phyloP scores from a whole-genome alignment of 2,888 invertebrate species.

The Phymatocera aterrima region DNA sequence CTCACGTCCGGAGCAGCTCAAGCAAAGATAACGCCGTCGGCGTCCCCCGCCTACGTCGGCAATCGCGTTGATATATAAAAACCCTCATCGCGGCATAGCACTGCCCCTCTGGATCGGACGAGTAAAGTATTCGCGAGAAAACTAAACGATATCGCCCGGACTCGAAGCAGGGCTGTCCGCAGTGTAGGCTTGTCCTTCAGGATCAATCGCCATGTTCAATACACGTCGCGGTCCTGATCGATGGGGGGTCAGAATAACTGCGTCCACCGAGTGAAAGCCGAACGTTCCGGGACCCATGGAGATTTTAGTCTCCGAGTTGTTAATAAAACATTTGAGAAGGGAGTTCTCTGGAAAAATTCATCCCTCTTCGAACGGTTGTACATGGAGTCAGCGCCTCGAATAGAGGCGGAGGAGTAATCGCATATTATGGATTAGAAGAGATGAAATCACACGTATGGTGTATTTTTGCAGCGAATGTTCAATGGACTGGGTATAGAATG shows the following conservation, averaged over 20 bases:
- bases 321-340: too few relatives aligned
- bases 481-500: not conserved
- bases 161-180: not conserved
- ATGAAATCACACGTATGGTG: not conserved
- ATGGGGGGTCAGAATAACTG: not conserved
- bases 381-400: too few relatives aligned
- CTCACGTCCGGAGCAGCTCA: constrained; percentile 57
- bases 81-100: constrained; percentile 4
- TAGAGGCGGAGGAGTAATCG: too few relatives aligned
- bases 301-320: not conserved
- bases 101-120: constrained; percentile 13
- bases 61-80: constrained; percentile 37
- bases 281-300: not conserved
- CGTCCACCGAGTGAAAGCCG: not conserved
- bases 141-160: constrained; percentile 24
- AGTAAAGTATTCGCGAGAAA: constrained; percentile 20
- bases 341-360: too few relatives aligned
- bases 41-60: constrained; percentile 18
- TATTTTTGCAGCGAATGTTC: not conserved
- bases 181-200: not conserved
- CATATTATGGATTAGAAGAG: not conserved
- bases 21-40: constrained; percentile 50
- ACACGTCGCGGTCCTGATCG: constrained; percentile 12
- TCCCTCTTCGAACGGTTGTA: too few relatives aligned
- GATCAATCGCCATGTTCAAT: constrained; percentile 29